These are phyloP conservation scores for Lepisosteus oculatus DNA, from an alignment of 2,113 vertebrate genomes.

Conservation along the genomic window DNA sequence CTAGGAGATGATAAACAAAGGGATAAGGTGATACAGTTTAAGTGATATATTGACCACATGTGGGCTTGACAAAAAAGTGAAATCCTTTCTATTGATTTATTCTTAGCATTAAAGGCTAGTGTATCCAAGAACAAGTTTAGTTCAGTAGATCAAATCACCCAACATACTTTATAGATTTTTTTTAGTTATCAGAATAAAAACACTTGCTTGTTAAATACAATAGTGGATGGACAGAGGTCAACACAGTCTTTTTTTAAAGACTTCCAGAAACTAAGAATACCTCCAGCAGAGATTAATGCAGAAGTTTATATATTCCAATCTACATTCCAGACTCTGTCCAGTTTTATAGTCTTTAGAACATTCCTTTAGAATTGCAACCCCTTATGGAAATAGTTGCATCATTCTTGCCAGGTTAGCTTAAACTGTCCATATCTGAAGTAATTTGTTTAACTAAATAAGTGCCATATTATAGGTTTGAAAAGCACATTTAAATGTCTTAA, in stretches of 20 bases:
- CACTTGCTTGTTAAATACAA: constrained; percentile 28
- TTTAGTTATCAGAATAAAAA: constrained; percentile 20
- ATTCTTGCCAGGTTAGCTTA: constrained; percentile 42
- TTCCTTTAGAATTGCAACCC: constrained; percentile 58
- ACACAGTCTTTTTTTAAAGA: constrained; percentile 21
- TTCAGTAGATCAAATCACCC: constrained; percentile 67
- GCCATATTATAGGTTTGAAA: not conserved
- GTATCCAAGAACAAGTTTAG: constrained; percentile 65
- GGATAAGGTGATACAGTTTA: constrained; percentile 77
- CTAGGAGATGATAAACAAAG: constrained; percentile 82
- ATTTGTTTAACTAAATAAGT: not conserved
- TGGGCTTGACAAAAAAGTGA: constrained; percentile 54
- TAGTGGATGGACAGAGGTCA: constrained; percentile 45
- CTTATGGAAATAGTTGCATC: constrained; percentile 56
- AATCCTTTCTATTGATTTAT: constrained; percentile 64
- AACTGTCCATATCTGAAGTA: constrained; percentile 35
- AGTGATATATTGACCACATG: constrained; percentile 88
- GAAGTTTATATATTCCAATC: constrained; percentile 56
- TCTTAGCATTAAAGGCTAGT: constrained; percentile 52
- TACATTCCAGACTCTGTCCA: constrained; percentile 60
- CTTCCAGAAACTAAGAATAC: constrained; percentile 46
- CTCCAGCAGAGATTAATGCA: constrained; percentile 59
- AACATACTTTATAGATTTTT: constrained; percentile 51
- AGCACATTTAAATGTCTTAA: not conserved
- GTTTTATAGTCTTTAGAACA: constrained; percentile 50